Percentiles rank a stretch among this genome's conserved stretches.
Evolutionary conservation across 2,113 vertebrate genomes (phyloP).

Genomic region (Anthoscopus minutus): DNA sequence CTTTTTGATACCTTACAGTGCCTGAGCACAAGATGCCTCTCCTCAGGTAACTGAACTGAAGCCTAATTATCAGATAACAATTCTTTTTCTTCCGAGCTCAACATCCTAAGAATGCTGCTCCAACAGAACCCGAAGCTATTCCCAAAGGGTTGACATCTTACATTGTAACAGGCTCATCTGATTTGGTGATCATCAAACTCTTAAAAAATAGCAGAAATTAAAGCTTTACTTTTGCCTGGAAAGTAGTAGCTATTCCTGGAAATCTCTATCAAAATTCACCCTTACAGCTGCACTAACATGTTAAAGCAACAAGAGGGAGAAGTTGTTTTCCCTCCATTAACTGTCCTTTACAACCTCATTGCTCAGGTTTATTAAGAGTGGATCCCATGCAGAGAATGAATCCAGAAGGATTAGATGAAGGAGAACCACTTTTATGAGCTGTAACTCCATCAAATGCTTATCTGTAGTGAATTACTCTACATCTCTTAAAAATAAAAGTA

Average conservation of each 20-base stretch:
- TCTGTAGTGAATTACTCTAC: background rate
- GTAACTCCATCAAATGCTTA: background rate
- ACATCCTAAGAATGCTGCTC: background rate
- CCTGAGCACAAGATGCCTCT: background rate
- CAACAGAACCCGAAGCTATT: background rate
- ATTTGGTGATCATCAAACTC: background rate
- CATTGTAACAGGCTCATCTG: background rate
- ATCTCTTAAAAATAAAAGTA: background rate
- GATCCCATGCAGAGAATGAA: background rate
- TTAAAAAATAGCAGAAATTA: background rate
- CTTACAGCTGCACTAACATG: background rate
- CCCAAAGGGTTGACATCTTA: background rate
- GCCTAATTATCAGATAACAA: background rate
- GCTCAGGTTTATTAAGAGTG: background rate
- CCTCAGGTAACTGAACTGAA: background rate
- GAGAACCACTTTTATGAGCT: slow-evolving; percentile 11
- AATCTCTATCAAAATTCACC: background rate
- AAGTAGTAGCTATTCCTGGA: background rate
- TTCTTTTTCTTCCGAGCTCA: background rate
- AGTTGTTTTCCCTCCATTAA: background rate
- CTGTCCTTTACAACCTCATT: slow-evolving; percentile 5
- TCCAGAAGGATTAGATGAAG: background rate
- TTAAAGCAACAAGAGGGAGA: slow-evolving; percentile 7
- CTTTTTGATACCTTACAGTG: background rate
- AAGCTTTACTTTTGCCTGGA: background rate